Evolutionary conservation across 2,888 invertebrate species (phyloP).

Genomic region (Ophion ventricosus): DNA sequence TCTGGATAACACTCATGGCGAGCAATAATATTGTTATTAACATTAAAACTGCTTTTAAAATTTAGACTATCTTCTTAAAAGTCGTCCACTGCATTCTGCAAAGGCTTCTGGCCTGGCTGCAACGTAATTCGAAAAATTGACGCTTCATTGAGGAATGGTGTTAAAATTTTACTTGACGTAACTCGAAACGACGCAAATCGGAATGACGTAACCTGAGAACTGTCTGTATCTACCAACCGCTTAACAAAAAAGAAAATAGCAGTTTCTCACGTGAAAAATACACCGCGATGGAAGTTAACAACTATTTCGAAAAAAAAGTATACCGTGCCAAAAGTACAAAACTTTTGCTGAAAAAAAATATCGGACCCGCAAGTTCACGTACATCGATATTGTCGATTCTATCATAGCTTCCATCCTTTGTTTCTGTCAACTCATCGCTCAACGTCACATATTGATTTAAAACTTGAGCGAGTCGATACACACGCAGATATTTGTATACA

Average conservation of each 20-base stretch:
- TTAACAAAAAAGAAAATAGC: neutral
- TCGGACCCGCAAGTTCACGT: neutral
- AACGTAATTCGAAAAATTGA: no score
- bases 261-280: neutral
- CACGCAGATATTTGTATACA: neutral
- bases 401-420: neutral
- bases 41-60: no score
- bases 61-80: no score
- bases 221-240: no score
- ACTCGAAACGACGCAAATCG: no score
- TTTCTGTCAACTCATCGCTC: conserved; percentile 16
- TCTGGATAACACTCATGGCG: no score
- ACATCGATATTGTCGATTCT: conserved; percentile 24
- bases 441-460: conserved; percentile 34
- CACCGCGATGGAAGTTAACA: neutral
- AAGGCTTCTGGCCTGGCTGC: no score
- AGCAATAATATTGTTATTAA: no score
- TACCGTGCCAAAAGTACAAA: neutral
- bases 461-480: conserved; percentile 18
- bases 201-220: no score
- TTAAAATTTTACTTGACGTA: no score
- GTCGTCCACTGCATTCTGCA: no score
- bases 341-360: neutral
- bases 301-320: neutral
- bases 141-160: no score